Evolutionary conservation across 2,797 vertebrate species (phyloP), one percentile per base, ranked within the genome.

Genomic region (Notolepis coatsorum): DNA sequence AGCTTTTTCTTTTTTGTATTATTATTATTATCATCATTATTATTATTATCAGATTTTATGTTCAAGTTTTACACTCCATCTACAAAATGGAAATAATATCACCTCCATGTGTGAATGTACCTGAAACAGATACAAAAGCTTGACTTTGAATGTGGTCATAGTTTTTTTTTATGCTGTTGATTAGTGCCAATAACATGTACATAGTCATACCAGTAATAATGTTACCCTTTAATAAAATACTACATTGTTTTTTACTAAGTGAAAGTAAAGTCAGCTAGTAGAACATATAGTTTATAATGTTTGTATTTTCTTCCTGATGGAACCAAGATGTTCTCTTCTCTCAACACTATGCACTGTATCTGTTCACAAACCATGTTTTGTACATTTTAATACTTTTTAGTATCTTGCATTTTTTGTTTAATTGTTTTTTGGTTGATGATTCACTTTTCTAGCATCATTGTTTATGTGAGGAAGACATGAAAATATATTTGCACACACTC

Each of bases 401-500:
- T 59, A 25, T 75, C 54, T 74, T 69, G 31, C 48, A 3, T 60
- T 51, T 43, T 60, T 51, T 43, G 41, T 64, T 15, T 1, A 13
- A 37, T 45, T 45, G 20, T 68, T 58, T 71, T 30, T 50, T 61
- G 17, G 10, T 69, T 65, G 35, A 51, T 77, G 68, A 75, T 61
- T 77, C 61, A 73, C 66, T 73, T 17, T 21, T 66, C 54, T 74
- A 53, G 74, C 23, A n/a, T 60, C 61, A 49, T 66, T 71, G 60
- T 75, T 68, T 72, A 58, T 84, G 73, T 70, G 71, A 71, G 24
- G 52, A 77, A 57, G 5, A 77, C 73, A 84, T 77, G 54, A 65
- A 89, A 84, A 87, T 89, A 86, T 86, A 91, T 86, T 86, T 89
- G 81, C 68, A 75, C 84, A 89, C 66, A 71, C 53, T 71, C 66